Evolutionary conservation across 2,797 vertebrate species (phyloP).

Genomic region (Chlorospingus semifuscus): DNA sequence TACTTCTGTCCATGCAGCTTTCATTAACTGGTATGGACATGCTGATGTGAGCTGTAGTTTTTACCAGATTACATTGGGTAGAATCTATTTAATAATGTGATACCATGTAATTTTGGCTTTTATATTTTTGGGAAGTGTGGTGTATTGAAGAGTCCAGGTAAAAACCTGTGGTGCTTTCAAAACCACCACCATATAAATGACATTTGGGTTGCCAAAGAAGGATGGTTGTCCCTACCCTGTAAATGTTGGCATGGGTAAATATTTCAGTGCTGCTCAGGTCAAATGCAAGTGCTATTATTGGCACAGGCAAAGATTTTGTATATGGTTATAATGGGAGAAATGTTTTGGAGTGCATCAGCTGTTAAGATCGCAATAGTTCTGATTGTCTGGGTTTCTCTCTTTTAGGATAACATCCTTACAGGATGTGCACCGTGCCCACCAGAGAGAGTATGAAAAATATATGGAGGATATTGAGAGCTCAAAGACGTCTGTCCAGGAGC

Average conservation of each 20-base stretch:
- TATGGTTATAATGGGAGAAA: not conserved
- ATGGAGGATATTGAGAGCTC: constrained; percentile 80
- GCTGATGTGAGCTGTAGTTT: not conserved
- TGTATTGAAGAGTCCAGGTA: not conserved
- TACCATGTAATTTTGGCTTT: not conserved
- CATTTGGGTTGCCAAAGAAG: not conserved
- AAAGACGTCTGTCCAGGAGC: constrained; percentile 74
- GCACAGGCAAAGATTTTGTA: not conserved
- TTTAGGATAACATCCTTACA: constrained; percentile 83
- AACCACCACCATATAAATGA: not conserved
- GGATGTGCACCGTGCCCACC: constrained; percentile 85
- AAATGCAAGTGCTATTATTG: not conserved
- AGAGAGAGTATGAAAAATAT: constrained; percentile 85
- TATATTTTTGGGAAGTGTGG: not conserved
- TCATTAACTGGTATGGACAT: rapidly evolving
- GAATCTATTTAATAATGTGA: not conserved
- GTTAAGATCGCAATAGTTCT: not conserved
- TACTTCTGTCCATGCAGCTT: not conserved
- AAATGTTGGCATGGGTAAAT: not conserved
- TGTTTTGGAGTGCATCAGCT: not conserved
- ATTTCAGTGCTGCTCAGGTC: not conserved
- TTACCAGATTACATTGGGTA: not conserved
- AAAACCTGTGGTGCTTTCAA: not conserved
- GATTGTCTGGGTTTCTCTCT: not conserved
- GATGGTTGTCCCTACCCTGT: not conserved